A percentile compares a stretch with the other conserved stretches of the same genome.
Evolutionary conservation across 2,888 invertebrate species (phyloP).

Genomic region (Drosophila incognita): DNA sequence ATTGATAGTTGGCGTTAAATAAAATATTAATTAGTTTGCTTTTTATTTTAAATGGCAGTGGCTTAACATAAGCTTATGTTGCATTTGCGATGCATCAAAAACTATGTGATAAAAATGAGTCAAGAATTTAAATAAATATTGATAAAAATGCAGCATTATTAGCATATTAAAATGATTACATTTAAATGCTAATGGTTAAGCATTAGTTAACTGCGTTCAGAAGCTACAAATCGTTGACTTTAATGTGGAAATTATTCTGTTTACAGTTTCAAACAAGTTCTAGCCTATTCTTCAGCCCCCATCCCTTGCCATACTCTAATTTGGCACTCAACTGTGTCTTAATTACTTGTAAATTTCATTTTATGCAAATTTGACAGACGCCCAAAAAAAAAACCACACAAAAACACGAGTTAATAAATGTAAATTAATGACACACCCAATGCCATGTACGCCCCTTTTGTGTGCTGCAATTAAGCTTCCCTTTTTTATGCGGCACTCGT

Average conservation of each 20-base stretch:
- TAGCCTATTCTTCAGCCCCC: neutral
- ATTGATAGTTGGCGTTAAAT: conserved; percentile 21
- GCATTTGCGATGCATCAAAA: conserved; percentile 50
- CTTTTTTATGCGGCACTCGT: conserved; percentile 8
- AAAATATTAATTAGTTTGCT: conserved; percentile 34
- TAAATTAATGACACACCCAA: conserved; percentile 72
- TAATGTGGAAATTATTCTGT: neutral
- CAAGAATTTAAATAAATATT: neutral
- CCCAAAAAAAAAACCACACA: conserved; percentile 26
- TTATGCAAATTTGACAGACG: conserved; percentile 55
- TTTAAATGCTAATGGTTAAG: neutral
- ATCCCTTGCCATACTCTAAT: neutral
- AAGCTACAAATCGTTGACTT: neutral
- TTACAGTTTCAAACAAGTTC: neutral
- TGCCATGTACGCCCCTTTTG: conserved; percentile 25
- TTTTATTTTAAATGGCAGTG: conserved; percentile 26
- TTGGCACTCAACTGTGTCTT: conserved; percentile 16
- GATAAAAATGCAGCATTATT: neutral
- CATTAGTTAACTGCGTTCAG: neutral
- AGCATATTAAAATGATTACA: neutral
- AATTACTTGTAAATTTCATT: conserved; percentile 53
- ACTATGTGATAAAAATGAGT: neutral
- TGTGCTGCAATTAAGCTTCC: conserved; percentile 40
- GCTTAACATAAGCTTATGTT: conserved; percentile 44
- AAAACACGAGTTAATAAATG: conserved; percentile 81